Base-by-base conservation (phyloP, 1,140 invertebrate genomes). In the Drosophila santomea region DNA sequence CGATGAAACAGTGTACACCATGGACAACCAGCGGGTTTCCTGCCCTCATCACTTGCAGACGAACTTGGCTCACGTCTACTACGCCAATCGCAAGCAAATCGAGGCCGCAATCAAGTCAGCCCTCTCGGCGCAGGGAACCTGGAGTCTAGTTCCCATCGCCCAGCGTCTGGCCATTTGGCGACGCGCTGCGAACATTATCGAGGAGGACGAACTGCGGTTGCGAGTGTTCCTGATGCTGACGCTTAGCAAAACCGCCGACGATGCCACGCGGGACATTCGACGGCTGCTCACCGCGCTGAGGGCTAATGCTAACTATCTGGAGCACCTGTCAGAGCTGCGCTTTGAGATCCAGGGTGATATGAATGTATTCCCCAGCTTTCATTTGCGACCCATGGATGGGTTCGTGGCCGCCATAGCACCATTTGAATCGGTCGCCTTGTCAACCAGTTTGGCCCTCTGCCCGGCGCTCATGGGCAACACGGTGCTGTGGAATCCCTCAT, bases 351-450 rank as follows among this genome's bases (percentile, higher is more conserved):
- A 76, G 44, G 61, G 48, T 5, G 54, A 78, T 3, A 51, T 57
- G 8, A 48, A 58, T 20, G 95, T 95, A 2, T 94, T 98, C 91
- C 93, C 97, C 45, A 75, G 41, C 25, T 84, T 75, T 5, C 32
- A 75, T 12, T 97, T 97, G 91, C 93, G 98, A 72, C 98, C 98
- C 6, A 94, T 99, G 80, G 98, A 99, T 94, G 99, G 99, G 4
- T 99, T 99, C 92, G 96, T 99, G 72, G 98, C 98, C 11, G 98
- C 98, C 0, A 95, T 99, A 7, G 97, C 98, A 50, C 98, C 99
- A 0, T 99, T 99, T 91, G 99, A 99, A 93, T 99, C 99, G 89
- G 99, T 98, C 38, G 98, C 98, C 2, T 99, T 99, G 85, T 98
- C 98, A 57, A 98, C 98, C 35, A 99, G 99, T 93, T 93, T 99